These are phyloP conservation scores for Serranus cabrilla DNA, from an alignment of 2,797 vertebrate genomes.

Conservation along the genomic window DNA sequence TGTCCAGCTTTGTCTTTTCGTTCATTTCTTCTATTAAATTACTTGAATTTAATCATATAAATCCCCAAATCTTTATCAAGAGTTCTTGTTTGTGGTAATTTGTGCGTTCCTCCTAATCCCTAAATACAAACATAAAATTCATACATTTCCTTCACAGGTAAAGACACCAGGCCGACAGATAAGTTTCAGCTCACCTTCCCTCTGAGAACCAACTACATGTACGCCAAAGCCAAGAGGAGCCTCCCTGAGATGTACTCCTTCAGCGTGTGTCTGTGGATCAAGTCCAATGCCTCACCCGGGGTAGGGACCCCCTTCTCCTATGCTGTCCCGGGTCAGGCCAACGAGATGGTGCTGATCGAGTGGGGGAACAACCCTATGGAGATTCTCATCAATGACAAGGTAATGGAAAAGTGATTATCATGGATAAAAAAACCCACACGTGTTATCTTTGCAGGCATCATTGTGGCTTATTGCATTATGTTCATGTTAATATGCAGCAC, in stretches of 20 bases:
- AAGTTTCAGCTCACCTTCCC: conserved; percentile 97
- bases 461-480: neutral
- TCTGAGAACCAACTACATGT: conserved; percentile 98
- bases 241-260: conserved; percentile 99
- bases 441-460: neutral
- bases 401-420: conserved; percentile 52
- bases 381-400: conserved; percentile 98
- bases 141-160: conserved; percentile 82
- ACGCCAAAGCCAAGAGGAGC: conserved; percentile 94
- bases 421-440: neutral
- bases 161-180: conserved; percentile 91
- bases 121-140: neutral
- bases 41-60: neutral
- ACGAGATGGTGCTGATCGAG: conserved; percentile 96
- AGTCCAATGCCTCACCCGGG: conserved; percentile 94
- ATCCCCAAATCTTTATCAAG: neutral
- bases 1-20: neutral
- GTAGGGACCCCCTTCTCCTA: conserved; percentile 98
- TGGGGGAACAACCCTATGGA: conserved; percentile 99
- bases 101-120: neutral
- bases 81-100: neutral
- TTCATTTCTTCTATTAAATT: neutral
- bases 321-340: conserved; percentile 93
- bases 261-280: conserved; percentile 97
- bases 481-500: neutral